Evolutionary conservation across 2,113 vertebrate species (phyloP).

Genomic region (Haplotaxodon microlepis): DNA sequence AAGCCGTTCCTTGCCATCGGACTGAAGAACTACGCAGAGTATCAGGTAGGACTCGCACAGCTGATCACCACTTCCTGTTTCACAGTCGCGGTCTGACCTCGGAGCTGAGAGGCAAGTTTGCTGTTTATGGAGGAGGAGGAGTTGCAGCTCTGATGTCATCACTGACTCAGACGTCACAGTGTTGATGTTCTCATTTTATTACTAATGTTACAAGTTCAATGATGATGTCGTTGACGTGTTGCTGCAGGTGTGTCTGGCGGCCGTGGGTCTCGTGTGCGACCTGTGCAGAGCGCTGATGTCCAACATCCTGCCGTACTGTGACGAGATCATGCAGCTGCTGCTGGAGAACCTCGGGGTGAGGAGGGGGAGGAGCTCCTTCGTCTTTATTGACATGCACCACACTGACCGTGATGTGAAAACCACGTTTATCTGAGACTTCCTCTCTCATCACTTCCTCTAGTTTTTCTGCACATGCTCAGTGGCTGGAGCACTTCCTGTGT

Average conservation of each 20-base stretch:
- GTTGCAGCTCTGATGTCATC: background rate
- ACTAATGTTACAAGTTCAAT: background rate
- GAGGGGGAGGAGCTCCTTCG: background rate
- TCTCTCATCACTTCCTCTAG: background rate
- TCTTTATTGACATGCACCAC: background rate
- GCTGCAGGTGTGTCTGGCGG: constrained; percentile 90
- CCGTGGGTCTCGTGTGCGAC: constrained; percentile 94
- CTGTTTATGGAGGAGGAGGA: background rate
- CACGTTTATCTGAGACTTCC: background rate
- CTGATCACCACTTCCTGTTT: background rate
- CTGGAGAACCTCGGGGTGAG: constrained; percentile 97
- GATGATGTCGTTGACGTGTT: background rate
- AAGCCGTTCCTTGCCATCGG: constrained; percentile 95
- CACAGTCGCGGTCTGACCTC: background rate
- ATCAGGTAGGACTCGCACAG: constrained; percentile 76
- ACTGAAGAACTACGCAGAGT: constrained; percentile 95
- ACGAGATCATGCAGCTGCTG: constrained; percentile 97
- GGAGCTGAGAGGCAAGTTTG: background rate
- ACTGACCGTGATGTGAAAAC: background rate
- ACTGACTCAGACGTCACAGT: background rate
- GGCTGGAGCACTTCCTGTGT: background rate
- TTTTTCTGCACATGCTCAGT: background rate
- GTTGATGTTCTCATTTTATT: background rate
- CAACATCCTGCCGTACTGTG: constrained; percentile 95
- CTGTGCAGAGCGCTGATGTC: constrained; percentile 89